phyloP scores from a whole-genome alignment of 2,797 vertebrate species.

The Sebastes goodei region DNA sequence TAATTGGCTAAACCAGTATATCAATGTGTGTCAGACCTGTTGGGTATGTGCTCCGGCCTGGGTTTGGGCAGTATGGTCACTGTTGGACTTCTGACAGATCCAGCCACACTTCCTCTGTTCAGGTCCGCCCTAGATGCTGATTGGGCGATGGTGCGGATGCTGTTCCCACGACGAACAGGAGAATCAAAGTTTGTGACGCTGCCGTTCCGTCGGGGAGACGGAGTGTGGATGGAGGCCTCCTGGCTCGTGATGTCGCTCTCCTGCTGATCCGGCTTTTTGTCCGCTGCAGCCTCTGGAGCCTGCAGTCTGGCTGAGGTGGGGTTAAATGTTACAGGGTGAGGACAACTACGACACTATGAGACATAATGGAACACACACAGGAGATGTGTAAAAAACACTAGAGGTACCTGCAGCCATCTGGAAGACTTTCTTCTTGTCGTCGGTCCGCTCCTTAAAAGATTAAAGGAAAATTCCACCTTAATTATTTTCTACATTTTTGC shows the following conservation, averaged over 20 bases:
- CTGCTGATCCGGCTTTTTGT: slow-evolving; percentile 81
- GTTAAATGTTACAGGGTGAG: background rate
- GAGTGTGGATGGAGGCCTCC: slow-evolving; percentile 79
- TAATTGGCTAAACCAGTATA: background rate
- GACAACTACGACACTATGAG: background rate
- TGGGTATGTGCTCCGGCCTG: slow-evolving; percentile 67
- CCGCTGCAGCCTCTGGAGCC: slow-evolving; percentile 80
- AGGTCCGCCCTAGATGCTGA: slow-evolving; percentile 79
- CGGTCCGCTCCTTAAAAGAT: slow-evolving; percentile 87
- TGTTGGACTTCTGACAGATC: slow-evolving; percentile 68
- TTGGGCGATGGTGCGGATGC: slow-evolving; percentile 86
- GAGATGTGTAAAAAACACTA: background rate
- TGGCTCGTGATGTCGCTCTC: slow-evolving; percentile 85
- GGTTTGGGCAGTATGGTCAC: slow-evolving; percentile 77
- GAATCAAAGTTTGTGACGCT: slow-evolving; percentile 84
- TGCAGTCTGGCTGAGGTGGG: slow-evolving; percentile 85
- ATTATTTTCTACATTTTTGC: background rate
- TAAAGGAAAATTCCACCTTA: background rate
- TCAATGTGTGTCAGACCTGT: slow-evolving; percentile 79
- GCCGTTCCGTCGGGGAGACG: slow-evolving; percentile 84
- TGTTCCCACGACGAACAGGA: slow-evolving; percentile 76
- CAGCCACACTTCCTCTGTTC: slow-evolving; percentile 62
- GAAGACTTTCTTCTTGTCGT: slow-evolving; percentile 96
- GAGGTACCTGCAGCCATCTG: slow-evolving; percentile 89
- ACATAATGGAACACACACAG: background rate